A percentile compares a stretch with the other conserved stretches of the same genome.
These are phyloP conservation scores for Pantherophis guttatus DNA, from an alignment of 2,113 vertebrate genomes.

Conservation along the genomic window DNA sequence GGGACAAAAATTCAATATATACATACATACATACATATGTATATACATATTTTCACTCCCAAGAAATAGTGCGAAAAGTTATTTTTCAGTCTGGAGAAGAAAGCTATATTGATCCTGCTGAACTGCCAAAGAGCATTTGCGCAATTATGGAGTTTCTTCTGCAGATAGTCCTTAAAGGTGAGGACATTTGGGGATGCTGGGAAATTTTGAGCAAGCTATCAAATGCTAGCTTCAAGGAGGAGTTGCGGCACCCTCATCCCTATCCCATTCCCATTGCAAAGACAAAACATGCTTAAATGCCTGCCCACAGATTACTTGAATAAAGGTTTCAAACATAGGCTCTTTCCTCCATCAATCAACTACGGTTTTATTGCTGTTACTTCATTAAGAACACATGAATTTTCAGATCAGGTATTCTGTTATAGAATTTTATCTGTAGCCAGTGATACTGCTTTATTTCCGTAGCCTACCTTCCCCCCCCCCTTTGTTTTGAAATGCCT, in stretches of 20 bases:
- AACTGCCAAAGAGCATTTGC: neutral
- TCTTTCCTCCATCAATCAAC: neutral
- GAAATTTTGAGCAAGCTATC: neutral
- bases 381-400: neutral
- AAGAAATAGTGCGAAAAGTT: neutral
- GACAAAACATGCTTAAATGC: neutral
- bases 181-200: neutral
- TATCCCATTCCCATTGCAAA: neutral
- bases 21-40: neutral
- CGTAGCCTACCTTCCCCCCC: neutral
- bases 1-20: neutral
- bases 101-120: neutral
- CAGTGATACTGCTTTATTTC: neutral
- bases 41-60: neutral
- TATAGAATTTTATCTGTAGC: neutral
- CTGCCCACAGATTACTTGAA: neutral
- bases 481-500: conserved; percentile 1
- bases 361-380: neutral
- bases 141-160: neutral
- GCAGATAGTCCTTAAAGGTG: neutral
- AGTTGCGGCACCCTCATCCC: neutral
- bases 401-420: neutral
- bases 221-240: neutral
- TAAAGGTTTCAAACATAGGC: neutral
- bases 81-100: neutral